phyloP scores from a whole-genome alignment of 2,113 vertebrate genomes.

The Chascanopsetta lugubris region DNA sequence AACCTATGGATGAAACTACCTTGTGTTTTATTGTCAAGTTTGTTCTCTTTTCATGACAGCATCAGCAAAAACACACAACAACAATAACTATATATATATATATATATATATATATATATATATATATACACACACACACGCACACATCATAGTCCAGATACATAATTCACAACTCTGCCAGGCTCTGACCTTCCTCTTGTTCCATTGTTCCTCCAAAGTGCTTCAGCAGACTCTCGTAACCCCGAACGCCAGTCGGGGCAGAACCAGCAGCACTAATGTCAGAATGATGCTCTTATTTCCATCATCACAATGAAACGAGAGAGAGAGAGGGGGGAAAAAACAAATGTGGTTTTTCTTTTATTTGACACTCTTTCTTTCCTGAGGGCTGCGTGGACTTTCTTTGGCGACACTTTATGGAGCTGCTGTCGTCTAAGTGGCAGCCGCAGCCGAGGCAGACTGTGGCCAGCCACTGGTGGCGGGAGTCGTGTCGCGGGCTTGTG shows the following conservation, averaged over 20 bases:
- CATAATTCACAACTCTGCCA: not conserved
- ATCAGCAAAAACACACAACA: no score
- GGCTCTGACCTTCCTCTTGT: slow-evolving; percentile 32
- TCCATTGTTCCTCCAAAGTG: slow-evolving; percentile 54
- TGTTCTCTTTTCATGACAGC: no score
- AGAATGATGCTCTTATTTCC: slow-evolving; percentile 83
- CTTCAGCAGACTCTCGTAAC: slow-evolving; percentile 54
- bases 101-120: no score
- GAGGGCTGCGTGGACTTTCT: slow-evolving; percentile 56
- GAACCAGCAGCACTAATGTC: slow-evolving; percentile 75
- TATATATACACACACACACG: no score
- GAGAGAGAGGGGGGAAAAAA: slow-evolving; percentile 50
- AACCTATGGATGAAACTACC: no score
- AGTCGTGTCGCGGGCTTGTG: slow-evolving; percentile 67
- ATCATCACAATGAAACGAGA: slow-evolving; percentile 78
- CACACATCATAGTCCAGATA: not conserved
- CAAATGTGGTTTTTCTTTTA: slow-evolving; percentile 67
- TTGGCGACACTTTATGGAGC: slow-evolving; percentile 72
- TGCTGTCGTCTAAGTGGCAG: slow-evolving; percentile 71
- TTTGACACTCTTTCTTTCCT: slow-evolving; percentile 43
- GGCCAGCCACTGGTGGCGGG: slow-evolving; percentile 66
- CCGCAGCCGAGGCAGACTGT: slow-evolving; percentile 70
- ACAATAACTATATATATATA: no score
- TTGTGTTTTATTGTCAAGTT: no score
- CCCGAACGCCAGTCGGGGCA: slow-evolving; percentile 52